Evolutionary conservation across 2,888 invertebrate species (phyloP).

Genomic region (Drosophila putrida): DNA sequence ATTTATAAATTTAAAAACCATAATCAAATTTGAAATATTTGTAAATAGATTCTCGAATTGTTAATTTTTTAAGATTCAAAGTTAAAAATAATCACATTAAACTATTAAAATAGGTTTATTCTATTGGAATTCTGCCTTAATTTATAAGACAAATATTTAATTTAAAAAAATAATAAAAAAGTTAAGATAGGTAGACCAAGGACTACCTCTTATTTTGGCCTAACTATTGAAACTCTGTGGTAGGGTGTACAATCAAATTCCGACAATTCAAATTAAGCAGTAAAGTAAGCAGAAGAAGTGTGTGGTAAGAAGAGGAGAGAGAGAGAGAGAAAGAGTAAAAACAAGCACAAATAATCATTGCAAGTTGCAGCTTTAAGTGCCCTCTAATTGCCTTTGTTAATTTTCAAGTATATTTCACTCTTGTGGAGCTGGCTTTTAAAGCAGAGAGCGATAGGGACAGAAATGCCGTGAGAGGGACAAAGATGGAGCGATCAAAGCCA

Average conservation of each 20-base stretch:
- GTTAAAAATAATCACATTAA: too few relatives aligned
- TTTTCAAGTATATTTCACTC: constrained; percentile 60
- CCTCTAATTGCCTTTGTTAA: constrained; percentile 71
- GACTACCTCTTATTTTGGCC: too few relatives aligned
- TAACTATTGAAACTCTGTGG: not conserved
- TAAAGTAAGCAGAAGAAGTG: not conserved
- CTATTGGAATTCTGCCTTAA: too few relatives aligned
- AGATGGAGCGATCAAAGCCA: constrained; percentile 10
- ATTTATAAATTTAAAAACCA: too few relatives aligned
- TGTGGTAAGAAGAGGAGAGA: not conserved
- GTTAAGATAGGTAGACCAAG: too few relatives aligned
- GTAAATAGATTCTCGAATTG: too few relatives aligned
- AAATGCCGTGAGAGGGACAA: not conserved
- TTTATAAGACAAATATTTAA: too few relatives aligned
- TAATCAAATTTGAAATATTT: too few relatives aligned
- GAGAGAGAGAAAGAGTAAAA: not conserved
- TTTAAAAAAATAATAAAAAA: too few relatives aligned
- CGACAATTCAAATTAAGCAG: constrained; percentile 23
- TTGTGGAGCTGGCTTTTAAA: constrained; percentile 35
- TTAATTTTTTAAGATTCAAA: too few relatives aligned
- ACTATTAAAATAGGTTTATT: too few relatives aligned
- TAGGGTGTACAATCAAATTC: constrained; percentile 20
- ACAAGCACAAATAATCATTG: constrained; percentile 44
- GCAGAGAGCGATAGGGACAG: not conserved
- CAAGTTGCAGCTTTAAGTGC: constrained; percentile 55